Percentiles rank a stretch among this genome's conserved stretches.
These are phyloP conservation scores for Ameiurus melas DNA, from an alignment of 2,113 vertebrate genomes.

Conservation along the genomic window DNA sequence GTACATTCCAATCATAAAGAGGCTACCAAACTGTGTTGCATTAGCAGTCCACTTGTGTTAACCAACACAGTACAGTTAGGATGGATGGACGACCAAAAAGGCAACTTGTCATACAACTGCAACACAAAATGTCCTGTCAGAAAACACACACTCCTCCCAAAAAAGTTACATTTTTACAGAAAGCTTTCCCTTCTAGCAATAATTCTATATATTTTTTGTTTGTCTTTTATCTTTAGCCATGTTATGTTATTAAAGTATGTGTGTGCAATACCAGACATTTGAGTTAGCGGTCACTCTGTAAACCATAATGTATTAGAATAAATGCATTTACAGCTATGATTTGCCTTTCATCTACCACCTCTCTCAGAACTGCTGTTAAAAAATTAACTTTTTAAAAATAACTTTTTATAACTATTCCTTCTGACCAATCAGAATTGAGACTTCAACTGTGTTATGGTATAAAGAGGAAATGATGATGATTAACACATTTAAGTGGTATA, in stretches of 20 bases:
- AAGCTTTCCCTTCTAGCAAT: background rate
- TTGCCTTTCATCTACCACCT: no score
- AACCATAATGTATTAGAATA: background rate
- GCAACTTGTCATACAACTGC: no score
- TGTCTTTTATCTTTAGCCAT: no score
- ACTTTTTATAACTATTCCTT: no score
- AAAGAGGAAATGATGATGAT: background rate
- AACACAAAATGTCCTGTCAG: no score
- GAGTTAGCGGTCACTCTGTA: background rate
- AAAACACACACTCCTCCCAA: background rate
- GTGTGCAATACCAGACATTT: background rate
- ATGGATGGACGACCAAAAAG: background rate
- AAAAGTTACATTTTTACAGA: background rate
- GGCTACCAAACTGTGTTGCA: background rate
- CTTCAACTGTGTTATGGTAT: background rate
- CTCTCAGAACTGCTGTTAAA: background rate
- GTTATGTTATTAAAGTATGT: no score
- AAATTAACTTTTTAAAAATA: background rate
- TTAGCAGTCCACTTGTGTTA: background rate
- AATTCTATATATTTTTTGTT: background rate
- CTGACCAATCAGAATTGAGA: background rate
- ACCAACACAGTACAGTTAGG: background rate
- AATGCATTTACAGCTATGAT: background rate
- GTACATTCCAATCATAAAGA: background rate
- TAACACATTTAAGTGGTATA: background rate